Evolutionary conservation across 2,888 invertebrate species (phyloP).

Genomic region (Dasysyrphus tricinctus): DNA sequence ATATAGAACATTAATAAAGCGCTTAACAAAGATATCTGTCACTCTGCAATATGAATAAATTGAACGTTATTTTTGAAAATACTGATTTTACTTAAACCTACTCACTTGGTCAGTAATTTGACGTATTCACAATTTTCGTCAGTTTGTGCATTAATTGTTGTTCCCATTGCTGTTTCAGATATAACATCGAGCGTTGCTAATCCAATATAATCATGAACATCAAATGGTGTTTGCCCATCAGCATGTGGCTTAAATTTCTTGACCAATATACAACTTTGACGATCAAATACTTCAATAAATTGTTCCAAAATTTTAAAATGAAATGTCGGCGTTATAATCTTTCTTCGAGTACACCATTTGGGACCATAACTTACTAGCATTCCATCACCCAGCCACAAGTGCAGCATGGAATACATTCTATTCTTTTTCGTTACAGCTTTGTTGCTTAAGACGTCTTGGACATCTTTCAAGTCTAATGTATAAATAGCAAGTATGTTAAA

Average conservation of each 20-base stretch:
- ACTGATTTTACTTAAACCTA: background rate
- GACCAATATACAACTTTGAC: constrained; percentile 85
- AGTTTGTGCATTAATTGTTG: constrained; percentile 83
- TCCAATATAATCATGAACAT: constrained; percentile 74
- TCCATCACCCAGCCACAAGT: constrained; percentile 74
- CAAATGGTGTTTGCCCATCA: constrained; percentile 80
- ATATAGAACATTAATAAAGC: constrained; percentile 74
- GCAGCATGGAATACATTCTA: constrained; percentile 76
- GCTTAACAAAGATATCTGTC: constrained; percentile 71
- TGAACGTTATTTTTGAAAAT: background rate
- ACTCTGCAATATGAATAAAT: constrained; percentile 53
- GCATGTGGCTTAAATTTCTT: constrained; percentile 83
- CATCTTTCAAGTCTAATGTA: constrained; percentile 70
- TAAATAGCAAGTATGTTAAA: constrained; percentile 71
- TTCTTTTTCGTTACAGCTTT: constrained; percentile 71
- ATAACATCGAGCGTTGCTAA: constrained; percentile 73
- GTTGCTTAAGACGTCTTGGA: constrained; percentile 65
- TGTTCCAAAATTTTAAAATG: constrained; percentile 90
- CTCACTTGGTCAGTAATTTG: constrained; percentile 87
- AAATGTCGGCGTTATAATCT: constrained; percentile 89
- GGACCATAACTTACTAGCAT: constrained; percentile 63
- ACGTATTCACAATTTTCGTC: constrained; percentile 88
- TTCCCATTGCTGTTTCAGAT: constrained; percentile 78
- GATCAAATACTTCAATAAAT: constrained; percentile 87
- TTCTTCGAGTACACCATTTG: constrained; percentile 87